These are phyloP conservation scores for Porites lobata DNA, from an alignment of 92 coral and sea anemone species.

Conservation along the genomic window DNA sequence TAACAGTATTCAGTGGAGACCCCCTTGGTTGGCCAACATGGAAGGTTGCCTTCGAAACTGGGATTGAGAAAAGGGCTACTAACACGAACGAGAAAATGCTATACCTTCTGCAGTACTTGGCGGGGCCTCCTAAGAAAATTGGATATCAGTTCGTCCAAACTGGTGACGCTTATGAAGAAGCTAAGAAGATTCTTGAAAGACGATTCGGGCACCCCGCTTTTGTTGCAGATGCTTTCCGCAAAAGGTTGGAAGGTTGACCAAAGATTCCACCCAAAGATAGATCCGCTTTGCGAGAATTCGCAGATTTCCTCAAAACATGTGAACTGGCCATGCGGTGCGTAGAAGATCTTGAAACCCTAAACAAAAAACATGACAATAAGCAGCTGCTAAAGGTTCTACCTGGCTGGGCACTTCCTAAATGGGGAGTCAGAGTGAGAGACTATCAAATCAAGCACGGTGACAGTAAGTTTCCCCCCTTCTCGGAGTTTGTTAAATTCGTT, in stretches of 20 bases:
- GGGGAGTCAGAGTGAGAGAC: slow-evolving; percentile 68
- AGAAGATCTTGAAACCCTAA: slow-evolving; percentile 67
- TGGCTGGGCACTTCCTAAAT: slow-evolving; percentile 71
- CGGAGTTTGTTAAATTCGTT: slow-evolving; percentile 63
- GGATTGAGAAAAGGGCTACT: slow-evolving; percentile 51
- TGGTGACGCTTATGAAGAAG: slow-evolving; percentile 51
- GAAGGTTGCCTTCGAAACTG: slow-evolving; percentile 66
- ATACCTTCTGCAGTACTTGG: slow-evolving; percentile 60
- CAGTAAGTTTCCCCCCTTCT: slow-evolving; percentile 64
- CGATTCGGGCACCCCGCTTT: slow-evolving; percentile 73
- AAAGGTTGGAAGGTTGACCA: slow-evolving; percentile 62
- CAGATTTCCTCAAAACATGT: slow-evolving; percentile 67
- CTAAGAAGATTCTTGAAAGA: slow-evolving; percentile 53
- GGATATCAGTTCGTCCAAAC: slow-evolving; percentile 69
- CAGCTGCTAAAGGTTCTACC: slow-evolving; percentile 61
- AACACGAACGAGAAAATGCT: slow-evolving; percentile 43
- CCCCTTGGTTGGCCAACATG: slow-evolving; percentile 66
- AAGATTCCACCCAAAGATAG: slow-evolving; percentile 65
- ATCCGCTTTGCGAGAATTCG: slow-evolving; percentile 53
- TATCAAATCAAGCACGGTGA: slow-evolving; percentile 57
- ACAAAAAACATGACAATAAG: slow-evolving; percentile 61
- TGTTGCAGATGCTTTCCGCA: slow-evolving; percentile 66
- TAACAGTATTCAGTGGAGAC: slow-evolving; percentile 56
- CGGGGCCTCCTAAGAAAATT: slow-evolving; percentile 55
- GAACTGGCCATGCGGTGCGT: slow-evolving; percentile 61